Conservation (phyloP, 2,113 vertebrate genomes). For the Balaenoptera acutorostrata region DNA sequence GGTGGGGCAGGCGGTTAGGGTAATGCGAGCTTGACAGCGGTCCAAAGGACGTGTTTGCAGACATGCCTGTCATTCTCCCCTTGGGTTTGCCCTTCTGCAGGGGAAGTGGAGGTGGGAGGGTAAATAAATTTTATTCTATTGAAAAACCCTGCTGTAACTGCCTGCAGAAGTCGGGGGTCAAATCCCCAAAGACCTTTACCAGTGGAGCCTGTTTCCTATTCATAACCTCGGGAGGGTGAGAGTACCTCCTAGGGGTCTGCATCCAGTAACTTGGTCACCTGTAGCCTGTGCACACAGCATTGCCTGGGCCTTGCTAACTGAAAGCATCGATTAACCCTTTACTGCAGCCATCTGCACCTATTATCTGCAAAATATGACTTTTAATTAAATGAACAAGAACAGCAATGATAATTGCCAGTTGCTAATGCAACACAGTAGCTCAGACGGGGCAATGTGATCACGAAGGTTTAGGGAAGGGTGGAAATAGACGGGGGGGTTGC, state of each 20-base stretch:
- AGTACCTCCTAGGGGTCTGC: neutral
- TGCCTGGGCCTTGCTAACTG: neutral
- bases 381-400: neutral
- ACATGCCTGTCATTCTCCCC: no score
- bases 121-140: neutral
- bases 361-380: neutral
- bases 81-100: neutral
- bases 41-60: neutral
- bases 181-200: neutral
- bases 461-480: neutral
- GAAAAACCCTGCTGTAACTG: neutral
- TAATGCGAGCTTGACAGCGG: neutral
- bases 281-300: neutral
- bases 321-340: neutral
- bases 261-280: neutral
- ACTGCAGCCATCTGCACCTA: neutral
- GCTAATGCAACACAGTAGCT: neutral
- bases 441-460: neutral
- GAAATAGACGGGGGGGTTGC: fast-evolving
- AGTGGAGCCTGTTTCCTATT: neutral
- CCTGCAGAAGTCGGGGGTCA: neutral
- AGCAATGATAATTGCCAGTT: neutral
- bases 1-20: neutral
- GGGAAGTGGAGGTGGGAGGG: neutral
- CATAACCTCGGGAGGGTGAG: neutral